phyloP scores from a whole-genome alignment of 2,113 vertebrate genomes.

The Pseudolaguvia tuberculata region DNA sequence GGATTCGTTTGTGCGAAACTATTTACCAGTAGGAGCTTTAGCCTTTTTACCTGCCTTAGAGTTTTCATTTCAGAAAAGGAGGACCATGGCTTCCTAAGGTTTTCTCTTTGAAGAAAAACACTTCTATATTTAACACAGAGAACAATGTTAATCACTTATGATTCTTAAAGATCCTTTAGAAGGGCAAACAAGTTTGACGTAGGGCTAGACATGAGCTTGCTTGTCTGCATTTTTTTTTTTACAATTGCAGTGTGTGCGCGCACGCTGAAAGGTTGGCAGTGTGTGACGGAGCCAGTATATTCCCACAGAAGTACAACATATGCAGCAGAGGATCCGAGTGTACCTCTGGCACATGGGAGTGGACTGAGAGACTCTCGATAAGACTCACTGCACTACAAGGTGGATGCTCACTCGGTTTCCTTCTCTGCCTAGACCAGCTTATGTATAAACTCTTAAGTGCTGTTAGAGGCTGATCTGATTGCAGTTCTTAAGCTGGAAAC shows the following conservation, averaged over 20 bases:
- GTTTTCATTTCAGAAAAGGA: neutral
- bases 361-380: neutral
- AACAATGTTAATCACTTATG: neutral
- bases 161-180: neutral
- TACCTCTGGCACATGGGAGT: neutral
- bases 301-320: neutral
- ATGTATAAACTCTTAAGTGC: constrained; percentile 4
- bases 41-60: neutral
- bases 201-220: neutral
- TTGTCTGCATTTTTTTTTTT: constrained; percentile 36
- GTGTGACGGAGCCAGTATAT: neutral
- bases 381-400: neutral
- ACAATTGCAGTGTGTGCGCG: neutral
- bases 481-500: constrained; percentile 30
- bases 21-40: neutral
- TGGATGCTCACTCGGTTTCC: neutral
- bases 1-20: neutral
- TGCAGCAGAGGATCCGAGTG: neutral
- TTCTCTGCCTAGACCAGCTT: neutral
- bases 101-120: too few species aligned
- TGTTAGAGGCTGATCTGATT: constrained; percentile 29
- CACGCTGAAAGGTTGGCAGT: neutral
- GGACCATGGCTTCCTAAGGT: neutral
- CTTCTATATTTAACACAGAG: neutral
- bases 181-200: neutral